A percentile compares a stretch with the other conserved stretches of the same genome.
phyloP scores from a whole-genome alignment of 2,113 vertebrate genomes.

The Nesoenas mayeri region DNA sequence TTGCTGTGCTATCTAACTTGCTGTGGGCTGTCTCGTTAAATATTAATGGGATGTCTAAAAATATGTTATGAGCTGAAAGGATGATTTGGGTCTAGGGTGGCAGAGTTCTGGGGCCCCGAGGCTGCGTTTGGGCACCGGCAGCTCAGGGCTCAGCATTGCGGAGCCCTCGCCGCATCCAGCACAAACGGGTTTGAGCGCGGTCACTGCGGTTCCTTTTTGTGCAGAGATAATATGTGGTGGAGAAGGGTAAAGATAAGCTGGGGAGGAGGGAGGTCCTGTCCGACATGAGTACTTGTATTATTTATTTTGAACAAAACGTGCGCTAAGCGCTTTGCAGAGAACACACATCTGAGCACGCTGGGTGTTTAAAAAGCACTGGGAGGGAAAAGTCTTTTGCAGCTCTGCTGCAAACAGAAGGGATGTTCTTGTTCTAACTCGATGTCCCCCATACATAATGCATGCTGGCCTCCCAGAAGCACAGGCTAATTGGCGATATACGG shows the following conservation, averaged over 20 bases:
- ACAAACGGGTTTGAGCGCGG: neutral
- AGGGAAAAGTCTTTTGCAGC: neutral
- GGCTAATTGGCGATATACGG: neutral
- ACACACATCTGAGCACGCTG: accelerated
- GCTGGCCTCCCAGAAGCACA: neutral
- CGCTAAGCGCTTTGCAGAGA: neutral
- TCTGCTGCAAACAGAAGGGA: slow-evolving; percentile 4
- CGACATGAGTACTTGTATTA: neutral
- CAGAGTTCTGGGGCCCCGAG: neutral
- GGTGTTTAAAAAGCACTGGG: neutral
- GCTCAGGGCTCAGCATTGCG: neutral
- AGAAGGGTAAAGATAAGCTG: neutral
- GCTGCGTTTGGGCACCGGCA: neutral
- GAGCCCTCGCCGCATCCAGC: too few relatives aligned
- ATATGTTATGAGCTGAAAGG: slow-evolving; percentile 62
- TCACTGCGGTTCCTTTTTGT: neutral
- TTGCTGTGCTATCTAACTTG: slow-evolving; percentile 74
- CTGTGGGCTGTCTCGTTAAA: slow-evolving; percentile 73
- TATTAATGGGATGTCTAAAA: slow-evolving; percentile 68
- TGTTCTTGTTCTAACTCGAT: neutral
- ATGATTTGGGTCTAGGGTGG: slow-evolving; percentile 57
- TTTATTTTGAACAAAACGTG: neutral
- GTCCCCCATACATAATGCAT: slow-evolving; percentile 50
- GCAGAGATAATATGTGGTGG: accelerated
- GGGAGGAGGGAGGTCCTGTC: neutral